Conservation (phyloP, 2,888 invertebrate genomes). For the Xestia c-nigrum region DNA sequence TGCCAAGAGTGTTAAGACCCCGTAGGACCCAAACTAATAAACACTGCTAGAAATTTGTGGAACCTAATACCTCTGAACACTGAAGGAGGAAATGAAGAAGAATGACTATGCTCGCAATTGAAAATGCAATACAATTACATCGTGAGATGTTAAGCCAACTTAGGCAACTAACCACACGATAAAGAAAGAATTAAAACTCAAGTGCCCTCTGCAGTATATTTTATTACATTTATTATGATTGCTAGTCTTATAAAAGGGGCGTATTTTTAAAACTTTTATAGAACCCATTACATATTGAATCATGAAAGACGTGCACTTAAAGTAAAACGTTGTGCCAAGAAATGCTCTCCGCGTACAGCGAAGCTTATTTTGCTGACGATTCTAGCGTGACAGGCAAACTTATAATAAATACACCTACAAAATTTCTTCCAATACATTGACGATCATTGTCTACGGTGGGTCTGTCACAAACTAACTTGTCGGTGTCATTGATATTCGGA, state of each 20-base stretch:
- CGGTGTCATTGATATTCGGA: not conserved
- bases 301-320: not conserved
- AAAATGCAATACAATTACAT: too few relatives aligned
- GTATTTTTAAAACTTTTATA: slow-evolving; percentile 3
- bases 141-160: too few relatives aligned
- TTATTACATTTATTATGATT: slow-evolving; percentile 30
- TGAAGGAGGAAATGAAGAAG: not conserved
- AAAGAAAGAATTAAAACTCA: not conserved
- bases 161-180: too few relatives aligned
- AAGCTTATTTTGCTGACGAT: not conserved
- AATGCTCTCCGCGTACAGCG: slow-evolving; percentile 1
- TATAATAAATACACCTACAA: slow-evolving; percentile 6
- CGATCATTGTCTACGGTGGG: too few relatives aligned
- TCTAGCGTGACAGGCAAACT: not conserved
- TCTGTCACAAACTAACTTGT: too few relatives aligned
- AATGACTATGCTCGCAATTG: not conserved
- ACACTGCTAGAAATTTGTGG: not conserved
- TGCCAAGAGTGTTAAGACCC: slow-evolving; percentile 4
- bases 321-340: not conserved
- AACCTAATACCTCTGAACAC: not conserved
- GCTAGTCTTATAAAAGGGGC: not conserved
- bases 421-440: slow-evolving; percentile 1
- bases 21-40: not conserved
- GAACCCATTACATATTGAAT: not conserved
- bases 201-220: not conserved